Conservation (phyloP, 2,113 vertebrate species). For the Apeltes quadracus region DNA sequence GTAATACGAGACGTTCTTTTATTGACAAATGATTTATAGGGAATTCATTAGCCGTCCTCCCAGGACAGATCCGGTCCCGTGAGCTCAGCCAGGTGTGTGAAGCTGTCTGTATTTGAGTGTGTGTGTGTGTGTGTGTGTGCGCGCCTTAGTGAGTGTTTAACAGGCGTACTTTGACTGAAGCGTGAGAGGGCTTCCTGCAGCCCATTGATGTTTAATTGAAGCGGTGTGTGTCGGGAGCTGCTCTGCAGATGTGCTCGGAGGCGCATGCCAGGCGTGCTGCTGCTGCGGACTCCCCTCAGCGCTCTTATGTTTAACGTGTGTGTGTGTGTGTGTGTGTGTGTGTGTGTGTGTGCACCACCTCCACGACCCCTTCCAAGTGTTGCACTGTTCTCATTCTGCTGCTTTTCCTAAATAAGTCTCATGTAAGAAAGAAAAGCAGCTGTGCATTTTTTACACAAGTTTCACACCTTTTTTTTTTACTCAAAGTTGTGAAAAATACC, state of each 20-base stretch:
- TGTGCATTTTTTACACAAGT: background rate
- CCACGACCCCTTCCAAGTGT: background rate
- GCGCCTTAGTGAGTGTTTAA: conserved; percentile 64
- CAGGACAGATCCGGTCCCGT: conserved; percentile 23
- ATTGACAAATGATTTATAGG: background rate
- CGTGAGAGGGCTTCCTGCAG: conserved; percentile 64
- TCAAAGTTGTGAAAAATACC: background rate
- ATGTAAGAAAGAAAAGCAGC: background rate
- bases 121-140: conserved; percentile 10
- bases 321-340: background rate
- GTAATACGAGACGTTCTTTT: background rate
- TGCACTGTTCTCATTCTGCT: conserved; percentile 12
- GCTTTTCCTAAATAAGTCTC: conserved; percentile 9
- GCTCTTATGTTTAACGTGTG: conserved; percentile 28
- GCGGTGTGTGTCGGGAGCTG: conserved; percentile 63
- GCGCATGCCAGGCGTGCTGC: conserved; percentile 31
- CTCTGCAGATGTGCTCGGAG: conserved; percentile 58
- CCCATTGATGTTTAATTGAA: conserved; percentile 74
- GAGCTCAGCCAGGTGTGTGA: conserved; percentile 35
- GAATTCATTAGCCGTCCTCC: background rate
- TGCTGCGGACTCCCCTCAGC: conserved; percentile 21
- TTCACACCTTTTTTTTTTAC: background rate
- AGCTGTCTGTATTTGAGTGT: conserved; percentile 18
- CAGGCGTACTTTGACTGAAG: conserved; percentile 54
- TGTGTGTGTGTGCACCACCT: conserved; percentile 24